Base-by-base conservation (phyloP, 2,888 invertebrate genomes). In the Lamproptera curius region DNA sequence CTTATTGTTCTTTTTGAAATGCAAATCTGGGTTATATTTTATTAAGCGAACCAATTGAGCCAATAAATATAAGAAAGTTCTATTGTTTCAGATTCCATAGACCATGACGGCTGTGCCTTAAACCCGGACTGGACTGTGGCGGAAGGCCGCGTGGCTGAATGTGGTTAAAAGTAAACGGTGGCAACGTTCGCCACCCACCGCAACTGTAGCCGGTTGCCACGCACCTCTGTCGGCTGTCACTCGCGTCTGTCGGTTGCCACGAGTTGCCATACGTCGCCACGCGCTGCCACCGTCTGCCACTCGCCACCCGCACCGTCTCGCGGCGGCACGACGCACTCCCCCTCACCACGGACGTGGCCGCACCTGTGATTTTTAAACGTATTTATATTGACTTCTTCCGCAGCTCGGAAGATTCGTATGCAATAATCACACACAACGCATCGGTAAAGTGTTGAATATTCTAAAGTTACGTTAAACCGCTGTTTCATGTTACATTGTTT, bases 71-170 rank as follows among this genome's bases (percentile, higher is more conserved):
- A n/a, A n/a, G n/a, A n/a, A n/a, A n/a, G n/a, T n/a, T n/a, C 20
- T 50, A 31, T 54, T 23, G 34, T 42, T 26, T 33, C 70, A 89
- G 89, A 73, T 89, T 89, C 79, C 89, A 89, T 70, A 72, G 89
- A 67, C 89, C 89, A 79, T 89, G 88, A 89, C 89, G 86, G 83
- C 86, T 71, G 84, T 74, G 83, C 72, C 68, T 64, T 58, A 65
- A 57, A 57, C 58, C 59, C 57, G 58, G 61, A 57, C 54, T 43
- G 61, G 62, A 55, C 44, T 43, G 60, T 61, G 62, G 59, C 51
- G 61, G 55, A 56, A 62, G 64, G 64, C 61, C 56, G 59, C 58
- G 67, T 56, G 55, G 57, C 59, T 58, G 54, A 51, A 61, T 51
- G 43, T 44, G 34, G 13, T 23, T 17, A 39, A n/a, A 39, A 31